phyloP scores from a whole-genome alignment of 2,797 vertebrate genomes.

The Bradypus variegatus region DNA sequence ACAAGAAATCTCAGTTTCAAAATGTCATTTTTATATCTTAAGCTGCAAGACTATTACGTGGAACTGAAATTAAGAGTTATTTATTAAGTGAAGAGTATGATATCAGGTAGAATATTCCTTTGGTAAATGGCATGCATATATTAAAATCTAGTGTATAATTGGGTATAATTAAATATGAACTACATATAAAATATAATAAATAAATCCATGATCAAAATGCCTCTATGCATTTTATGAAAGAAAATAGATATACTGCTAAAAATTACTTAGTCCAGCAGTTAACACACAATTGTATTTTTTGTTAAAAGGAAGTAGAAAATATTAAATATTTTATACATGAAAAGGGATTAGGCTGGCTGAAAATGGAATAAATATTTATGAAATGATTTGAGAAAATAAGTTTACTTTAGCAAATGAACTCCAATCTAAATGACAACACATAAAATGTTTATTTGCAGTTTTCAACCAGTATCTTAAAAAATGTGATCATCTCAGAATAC shows the following conservation, averaged over 20 bases:
- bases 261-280: conserved; percentile 5
- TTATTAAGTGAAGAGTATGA: background rate
- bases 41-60: background rate
- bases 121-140: background rate
- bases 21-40: conserved; percentile 13
- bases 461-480: background rate
- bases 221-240: background rate
- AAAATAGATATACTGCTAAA: background rate
- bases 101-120: background rate
- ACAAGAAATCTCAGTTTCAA: background rate
- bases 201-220: background rate
- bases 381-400: conserved; percentile 22
- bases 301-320: conserved; percentile 27
- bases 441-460: background rate
- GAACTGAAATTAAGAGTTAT: conserved; percentile 14
- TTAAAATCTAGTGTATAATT: background rate
- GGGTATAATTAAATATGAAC: conserved; percentile 2
- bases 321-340: conserved; percentile 42
- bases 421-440: background rate
- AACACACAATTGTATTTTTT: conserved; percentile 8
- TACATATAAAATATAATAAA: background rate
- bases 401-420: conserved; percentile 22
- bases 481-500: background rate
- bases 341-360: conserved; percentile 13
- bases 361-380: conserved; percentile 40